Base-by-base conservation (phyloP, 1,140 invertebrate genomes). In the Lucilia sericata region DNA sequence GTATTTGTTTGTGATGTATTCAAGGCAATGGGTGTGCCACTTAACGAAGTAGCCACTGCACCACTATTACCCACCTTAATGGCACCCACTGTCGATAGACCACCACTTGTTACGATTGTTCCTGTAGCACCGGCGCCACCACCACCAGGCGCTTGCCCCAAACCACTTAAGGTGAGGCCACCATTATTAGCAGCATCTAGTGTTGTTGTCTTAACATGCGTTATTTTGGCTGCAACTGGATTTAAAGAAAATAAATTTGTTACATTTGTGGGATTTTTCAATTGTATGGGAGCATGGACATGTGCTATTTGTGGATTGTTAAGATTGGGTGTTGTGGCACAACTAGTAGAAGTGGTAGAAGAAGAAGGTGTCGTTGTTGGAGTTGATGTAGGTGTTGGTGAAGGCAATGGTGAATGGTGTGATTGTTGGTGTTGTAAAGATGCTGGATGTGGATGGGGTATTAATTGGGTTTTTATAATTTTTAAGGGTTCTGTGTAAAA, bases 161-260 rank as follows among this genome's bases (percentile, higher is more conserved):
- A 14, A 47, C 82, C 81, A 76, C 81, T 76, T 14, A 81, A 47
- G 13, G 80, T 70, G 74, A 81, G 76, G 34, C 70, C 17, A 55
- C 47, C 51, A 47, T 5, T 17, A 19, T 47, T 42, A 4, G 76
- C 82, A 25, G 49, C 82, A 14, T 83, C 82, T 10, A 82, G 82
- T 55, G 86, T 86, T 34, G 88, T 89, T 12, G 89, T 78, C 76
- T 90, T 90, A 9, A 90, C 87, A 74, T 90, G 89, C 2, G 89
- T 90, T 55, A 90, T 90, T 83, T 90, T 90, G 78, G 89, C 89
- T 82, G 89, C 87, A 84, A 90, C 89, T 86, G 88, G 81, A 86
- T 86, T 86, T 85, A 90, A 89, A 88, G 86, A 85, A 78, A 81
- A 85, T 76, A 85, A 90, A 85, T 90, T 86, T 86, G 87, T 86